Conservation (phyloP, 2,888 invertebrate genomes). For the Amphipoea oculea region DNA sequence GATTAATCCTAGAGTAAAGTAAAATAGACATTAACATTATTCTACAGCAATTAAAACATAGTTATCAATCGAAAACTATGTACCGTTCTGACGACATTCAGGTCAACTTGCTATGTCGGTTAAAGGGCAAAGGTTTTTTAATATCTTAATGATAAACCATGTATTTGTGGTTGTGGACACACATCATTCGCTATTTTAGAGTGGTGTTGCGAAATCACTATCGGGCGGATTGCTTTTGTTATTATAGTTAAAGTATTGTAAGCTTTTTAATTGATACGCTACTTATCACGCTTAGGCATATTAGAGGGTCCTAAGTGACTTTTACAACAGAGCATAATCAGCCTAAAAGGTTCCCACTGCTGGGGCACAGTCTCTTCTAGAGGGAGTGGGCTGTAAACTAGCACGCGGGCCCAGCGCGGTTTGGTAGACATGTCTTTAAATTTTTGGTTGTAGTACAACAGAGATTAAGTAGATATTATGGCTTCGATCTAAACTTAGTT, state of each 20-base stretch:
- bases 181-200: neutral
- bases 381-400: too few relatives aligned
- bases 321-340: neutral
- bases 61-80: neutral
- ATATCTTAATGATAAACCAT: slow-evolving; percentile 6
- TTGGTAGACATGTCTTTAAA: too few relatives aligned
- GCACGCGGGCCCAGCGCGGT: too few relatives aligned
- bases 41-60: neutral
- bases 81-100: neutral
- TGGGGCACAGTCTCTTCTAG: too few relatives aligned
- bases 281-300: neutral
- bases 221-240: neutral
- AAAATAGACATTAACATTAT: neutral
- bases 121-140: neutral
- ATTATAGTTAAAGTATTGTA: neutral
- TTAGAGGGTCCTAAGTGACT: neutral
- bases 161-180: neutral
- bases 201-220: neutral
- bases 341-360: too few relatives aligned
- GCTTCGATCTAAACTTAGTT: neutral
- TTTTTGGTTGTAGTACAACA: too few relatives aligned
- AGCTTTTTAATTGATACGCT: neutral
- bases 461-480: neutral
- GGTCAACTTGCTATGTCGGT: slow-evolving; percentile 9
- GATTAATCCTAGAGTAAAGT: neutral